These are phyloP conservation scores for Brachyhypopomus occidentalis DNA, from an alignment of 2,113 vertebrate genomes.

Conservation along the genomic window DNA sequence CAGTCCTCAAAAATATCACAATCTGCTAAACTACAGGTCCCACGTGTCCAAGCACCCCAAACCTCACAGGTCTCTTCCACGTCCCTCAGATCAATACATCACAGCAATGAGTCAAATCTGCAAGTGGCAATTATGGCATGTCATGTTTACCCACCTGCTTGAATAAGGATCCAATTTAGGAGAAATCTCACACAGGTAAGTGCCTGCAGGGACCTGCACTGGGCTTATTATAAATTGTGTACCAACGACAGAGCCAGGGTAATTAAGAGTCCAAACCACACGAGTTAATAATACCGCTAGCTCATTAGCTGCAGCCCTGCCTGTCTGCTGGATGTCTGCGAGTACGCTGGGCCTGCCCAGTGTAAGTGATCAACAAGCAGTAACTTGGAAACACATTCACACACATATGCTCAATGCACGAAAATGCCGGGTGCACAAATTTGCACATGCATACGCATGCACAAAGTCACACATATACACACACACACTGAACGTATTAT, in stretches of 20 bases:
- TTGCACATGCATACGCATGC: no score
- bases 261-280: slow-evolving; percentile 73
- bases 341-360: slow-evolving; percentile 26
- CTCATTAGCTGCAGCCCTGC: slow-evolving; percentile 55
- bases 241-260: slow-evolving; percentile 52
- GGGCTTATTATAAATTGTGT: slow-evolving; percentile 62
- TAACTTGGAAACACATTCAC: slow-evolving; percentile 24
- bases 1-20: no score
- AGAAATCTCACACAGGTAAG: slow-evolving; percentile 64
- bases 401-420: background rate
- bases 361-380: slow-evolving; percentile 40
- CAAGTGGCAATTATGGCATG: slow-evolving; percentile 69
- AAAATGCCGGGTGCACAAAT: no score
- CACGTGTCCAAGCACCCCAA: no score
- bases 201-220: slow-evolving; percentile 51
- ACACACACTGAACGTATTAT: no score
- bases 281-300: slow-evolving; percentile 64
- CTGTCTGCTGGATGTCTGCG: slow-evolving; percentile 21
- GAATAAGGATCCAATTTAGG: slow-evolving; percentile 75
- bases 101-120: slow-evolving; percentile 75
- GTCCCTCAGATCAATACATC: slow-evolving; percentile 67
- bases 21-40: no score
- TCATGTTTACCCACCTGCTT: slow-evolving; percentile 69
- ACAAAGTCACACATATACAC: no score
- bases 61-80: background rate